phyloP scores from a whole-genome alignment of 2,888 invertebrate genomes.

The Sinopyrophorus schimmeli region DNA sequence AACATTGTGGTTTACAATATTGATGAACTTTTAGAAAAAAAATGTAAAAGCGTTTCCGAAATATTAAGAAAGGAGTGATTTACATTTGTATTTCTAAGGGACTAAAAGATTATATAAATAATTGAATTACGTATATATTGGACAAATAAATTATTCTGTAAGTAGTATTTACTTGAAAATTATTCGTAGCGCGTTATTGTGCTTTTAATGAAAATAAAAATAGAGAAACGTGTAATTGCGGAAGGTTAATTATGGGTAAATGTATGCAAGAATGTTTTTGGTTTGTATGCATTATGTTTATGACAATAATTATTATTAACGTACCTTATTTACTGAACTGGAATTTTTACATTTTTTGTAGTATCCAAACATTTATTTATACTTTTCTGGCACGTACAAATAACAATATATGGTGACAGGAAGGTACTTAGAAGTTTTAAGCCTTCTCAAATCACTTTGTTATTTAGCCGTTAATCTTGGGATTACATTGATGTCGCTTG shows the following conservation, averaged over 20 bases:
- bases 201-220: background rate
- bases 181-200: too few relatives aligned
- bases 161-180: too few relatives aligned
- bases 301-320: slow-evolving; percentile 21
- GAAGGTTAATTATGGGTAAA: slow-evolving; percentile 9
- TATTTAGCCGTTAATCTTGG: slow-evolving; percentile 26
- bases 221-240: slow-evolving; percentile 7
- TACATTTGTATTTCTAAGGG: too few relatives aligned
- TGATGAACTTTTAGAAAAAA: too few relatives aligned
- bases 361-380: slow-evolving; percentile 24
- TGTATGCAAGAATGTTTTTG: slow-evolving; percentile 8
- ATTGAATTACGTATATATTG: too few relatives aligned
- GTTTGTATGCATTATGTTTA: slow-evolving; percentile 5
- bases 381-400: slow-evolving; percentile 24
- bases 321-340: slow-evolving; percentile 13
- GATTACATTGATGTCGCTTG: slow-evolving; percentile 24
- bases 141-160: too few relatives aligned
- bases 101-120: too few relatives aligned
- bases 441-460: slow-evolving; percentile 23
- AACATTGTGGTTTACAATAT: too few relatives aligned
- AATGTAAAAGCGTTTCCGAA: too few relatives aligned
- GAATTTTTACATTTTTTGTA: slow-evolving; percentile 13
- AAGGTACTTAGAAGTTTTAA: slow-evolving; percentile 23
- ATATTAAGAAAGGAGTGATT: too few relatives aligned
- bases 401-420: slow-evolving; percentile 31